Evolutionary conservation across 2,888 invertebrate genomes (phyloP), one percentile per base, ranked within the genome.

Genomic region (Piscicola geometra): DNA sequence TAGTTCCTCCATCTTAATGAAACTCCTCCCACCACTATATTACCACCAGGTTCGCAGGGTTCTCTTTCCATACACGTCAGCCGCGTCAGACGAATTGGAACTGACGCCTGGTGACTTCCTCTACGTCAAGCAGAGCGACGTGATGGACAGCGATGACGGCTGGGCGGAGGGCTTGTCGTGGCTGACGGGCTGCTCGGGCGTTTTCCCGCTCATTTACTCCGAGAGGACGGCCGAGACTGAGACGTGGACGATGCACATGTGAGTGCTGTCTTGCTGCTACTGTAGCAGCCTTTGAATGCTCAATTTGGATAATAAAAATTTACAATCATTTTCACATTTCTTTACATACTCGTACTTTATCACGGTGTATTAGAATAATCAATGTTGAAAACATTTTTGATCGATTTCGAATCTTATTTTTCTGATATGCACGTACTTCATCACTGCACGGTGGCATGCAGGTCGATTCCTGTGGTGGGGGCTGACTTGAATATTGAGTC

Each of bases 111-210:
- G 93, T 1, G 94, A 94, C 85, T 93, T 91, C 83, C 90, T 94
- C 79, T 93, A 92, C 84, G 88, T 93, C 74, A 90, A 90, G 80
- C 80, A 81, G 35, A 91, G 91, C 79, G 91, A 91, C 60, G 87
- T 92, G 72, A 89, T 89, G 73, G 89, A 86, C 79, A 91, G 92
- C 1, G 88, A 90, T 0, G 94, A 94, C 85, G 93, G 93, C 73
- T 94, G 94, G 94, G 91, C 92, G 36, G 90, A 91, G 81, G 94
- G 93, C 36, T 90, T 89, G 30, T 92, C 92, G 0, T 92, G 92
- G 91, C 86, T 92, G 56, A 92, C 92, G 71, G 92, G 90, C 84
- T 89, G 90, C 81, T 89, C 89, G 75, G 94, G 94, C 0, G 90
- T 90, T 82, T 86, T 94, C 81, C 94, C 93, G 0, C 90, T 90